These are phyloP conservation scores for Bothrops jararaca DNA, from an alignment of 2,113 vertebrate species.

Conservation along the genomic window DNA sequence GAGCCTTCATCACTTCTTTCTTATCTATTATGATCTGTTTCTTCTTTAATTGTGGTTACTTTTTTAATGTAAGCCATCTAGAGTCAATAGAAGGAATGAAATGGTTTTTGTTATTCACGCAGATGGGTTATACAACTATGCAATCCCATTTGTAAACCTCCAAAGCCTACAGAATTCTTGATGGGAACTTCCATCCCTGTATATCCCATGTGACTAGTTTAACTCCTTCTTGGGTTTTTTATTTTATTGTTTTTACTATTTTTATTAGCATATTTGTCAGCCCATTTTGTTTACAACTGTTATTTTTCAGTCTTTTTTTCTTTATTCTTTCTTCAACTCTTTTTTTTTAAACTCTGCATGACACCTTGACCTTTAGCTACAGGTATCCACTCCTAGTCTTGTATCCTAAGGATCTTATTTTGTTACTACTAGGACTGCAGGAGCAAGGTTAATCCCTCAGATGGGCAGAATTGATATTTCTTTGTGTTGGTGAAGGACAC, in stretches of 20 bases:
- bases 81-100: neutral
- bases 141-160: neutral
- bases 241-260: neutral
- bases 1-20: neutral
- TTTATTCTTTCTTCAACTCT: neutral
- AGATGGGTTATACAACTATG: neutral
- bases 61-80: neutral
- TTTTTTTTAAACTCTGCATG: neutral
- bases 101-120: neutral
- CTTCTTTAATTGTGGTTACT: neutral
- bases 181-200: neutral
- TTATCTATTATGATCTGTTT: neutral
- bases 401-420: neutral
- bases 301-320: neutral
- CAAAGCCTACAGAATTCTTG: neutral
- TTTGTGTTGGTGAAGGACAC: neutral
- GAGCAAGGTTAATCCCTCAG: neutral
- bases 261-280: neutral
- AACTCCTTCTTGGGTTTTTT: neutral
- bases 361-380: neutral
- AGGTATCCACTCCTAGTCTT: neutral
- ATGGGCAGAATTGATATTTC: neutral
- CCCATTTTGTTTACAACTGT: neutral
- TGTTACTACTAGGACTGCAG: neutral
- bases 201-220: neutral